These are phyloP conservation scores for Mohoua ochrocephala DNA, from an alignment of 2,113 vertebrate genomes.

Conservation along the genomic window DNA sequence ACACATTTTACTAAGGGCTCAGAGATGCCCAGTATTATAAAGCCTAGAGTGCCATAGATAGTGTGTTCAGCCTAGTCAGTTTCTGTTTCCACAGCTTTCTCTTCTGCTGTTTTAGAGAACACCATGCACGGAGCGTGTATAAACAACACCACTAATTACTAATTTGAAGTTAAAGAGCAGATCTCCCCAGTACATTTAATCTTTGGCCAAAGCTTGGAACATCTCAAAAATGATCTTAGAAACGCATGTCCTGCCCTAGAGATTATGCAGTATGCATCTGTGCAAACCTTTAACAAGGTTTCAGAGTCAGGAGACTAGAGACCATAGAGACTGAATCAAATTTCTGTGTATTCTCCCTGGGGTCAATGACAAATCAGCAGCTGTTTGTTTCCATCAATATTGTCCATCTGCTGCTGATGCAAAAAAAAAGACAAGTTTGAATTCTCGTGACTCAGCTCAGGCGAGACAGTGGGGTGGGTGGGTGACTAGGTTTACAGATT, in stretches of 20 bases:
- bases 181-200: background rate
- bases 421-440: background rate
- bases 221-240: background rate
- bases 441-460: background rate
- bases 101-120: background rate
- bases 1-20: background rate
- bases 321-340: background rate
- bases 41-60: background rate
- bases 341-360: background rate
- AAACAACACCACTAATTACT: background rate
- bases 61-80: background rate
- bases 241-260: background rate
- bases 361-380: constrained; percentile 11
- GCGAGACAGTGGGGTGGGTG: background rate
- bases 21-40: background rate
- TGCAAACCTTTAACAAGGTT: background rate
- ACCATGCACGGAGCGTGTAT: background rate
- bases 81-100: background rate
- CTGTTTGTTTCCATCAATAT: background rate
- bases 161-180: background rate
- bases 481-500: background rate
- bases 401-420: background rate
- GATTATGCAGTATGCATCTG: background rate
- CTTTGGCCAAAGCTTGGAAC: background rate
- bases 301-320: background rate